Evolutionary conservation across 2,888 invertebrate species (phyloP).

Genomic region (Encarsia formosa): DNA sequence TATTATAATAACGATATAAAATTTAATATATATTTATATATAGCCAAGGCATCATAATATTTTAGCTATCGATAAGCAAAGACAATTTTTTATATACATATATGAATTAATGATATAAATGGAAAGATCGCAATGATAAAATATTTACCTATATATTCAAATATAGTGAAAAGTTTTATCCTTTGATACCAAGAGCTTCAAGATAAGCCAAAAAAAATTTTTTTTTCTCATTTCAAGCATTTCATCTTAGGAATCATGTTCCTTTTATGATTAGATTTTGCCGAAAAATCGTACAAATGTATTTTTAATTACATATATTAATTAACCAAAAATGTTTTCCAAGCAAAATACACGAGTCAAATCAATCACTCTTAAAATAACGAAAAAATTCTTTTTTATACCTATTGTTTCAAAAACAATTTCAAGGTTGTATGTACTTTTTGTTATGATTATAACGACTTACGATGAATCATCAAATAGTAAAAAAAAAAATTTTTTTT

Average conservation of each 20-base stretch:
- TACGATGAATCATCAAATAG: no score
- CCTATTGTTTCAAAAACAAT: no score
- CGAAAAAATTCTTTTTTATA: background rate
- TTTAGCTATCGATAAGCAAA: conserved; percentile 48
- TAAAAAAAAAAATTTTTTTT: conserved; percentile 5
- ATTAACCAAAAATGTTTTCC: conserved; percentile 7
- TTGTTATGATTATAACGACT: no score
- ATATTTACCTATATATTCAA: conserved; percentile 44
- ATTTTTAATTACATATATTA: background rate
- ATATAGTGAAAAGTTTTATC: conserved; percentile 35
- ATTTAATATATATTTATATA: conserved; percentile 48
- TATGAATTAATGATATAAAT: conserved; percentile 33
- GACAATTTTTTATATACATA: conserved; percentile 42
- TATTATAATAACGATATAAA: conserved; percentile 40
- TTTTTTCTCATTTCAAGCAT: conserved; percentile 29
- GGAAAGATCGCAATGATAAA: conserved; percentile 35
- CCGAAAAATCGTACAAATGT: background rate
- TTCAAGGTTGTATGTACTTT: no score
- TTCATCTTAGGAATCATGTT: conserved; percentile 31
- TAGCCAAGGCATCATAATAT: conserved; percentile 50
- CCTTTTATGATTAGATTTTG: conserved; percentile 10
- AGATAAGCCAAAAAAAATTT: conserved; percentile 20
- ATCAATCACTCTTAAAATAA: background rate
- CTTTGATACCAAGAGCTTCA: conserved; percentile 34
- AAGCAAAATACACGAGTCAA: background rate